Evolutionary conservation across 35 echinoderm and acorn worm species (phyloP).

Genomic region (Antedon bifida): DNA sequence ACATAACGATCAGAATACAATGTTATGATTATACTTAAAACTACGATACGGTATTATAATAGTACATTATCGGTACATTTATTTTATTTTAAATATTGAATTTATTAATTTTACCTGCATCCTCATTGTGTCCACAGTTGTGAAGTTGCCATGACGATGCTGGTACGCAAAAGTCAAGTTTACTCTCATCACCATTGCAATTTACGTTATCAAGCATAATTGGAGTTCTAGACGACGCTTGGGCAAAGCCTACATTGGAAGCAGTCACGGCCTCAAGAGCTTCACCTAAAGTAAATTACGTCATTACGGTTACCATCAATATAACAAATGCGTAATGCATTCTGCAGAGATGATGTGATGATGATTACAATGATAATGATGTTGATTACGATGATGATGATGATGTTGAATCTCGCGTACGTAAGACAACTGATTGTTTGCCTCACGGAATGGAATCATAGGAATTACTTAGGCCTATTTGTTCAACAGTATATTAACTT

Average conservation of each 20-base stretch:
- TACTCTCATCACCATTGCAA: constrained; percentile 52
- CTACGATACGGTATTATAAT: not conserved
- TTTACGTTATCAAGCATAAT: constrained; percentile 62
- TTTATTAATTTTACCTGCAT: constrained; percentile 59
- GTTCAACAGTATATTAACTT: too few species aligned
- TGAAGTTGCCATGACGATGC: constrained; percentile 47
- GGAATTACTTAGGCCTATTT: too few species aligned
- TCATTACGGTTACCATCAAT: too few species aligned
- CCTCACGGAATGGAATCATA: too few species aligned
- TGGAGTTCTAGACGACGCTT: constrained; percentile 9
- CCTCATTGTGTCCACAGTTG: constrained; percentile 76
- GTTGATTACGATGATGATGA: too few species aligned
- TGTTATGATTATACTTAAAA: not conserved
- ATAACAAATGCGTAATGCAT: too few species aligned
- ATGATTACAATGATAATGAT: too few species aligned
- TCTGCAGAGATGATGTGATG: too few species aligned
- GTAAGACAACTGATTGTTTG: too few species aligned
- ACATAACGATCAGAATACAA: not conserved
- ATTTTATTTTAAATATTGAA: not conserved
- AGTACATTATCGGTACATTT: not conserved
- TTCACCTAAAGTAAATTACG: not conserved
- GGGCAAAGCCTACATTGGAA: not conserved
- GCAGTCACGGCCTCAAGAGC: constrained; percentile 39
- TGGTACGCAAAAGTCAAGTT: constrained; percentile 49
- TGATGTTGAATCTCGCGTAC: too few species aligned